phyloP scores from a whole-genome alignment of 2,797 vertebrate species.

The Bucorvus abyssinicus region DNA sequence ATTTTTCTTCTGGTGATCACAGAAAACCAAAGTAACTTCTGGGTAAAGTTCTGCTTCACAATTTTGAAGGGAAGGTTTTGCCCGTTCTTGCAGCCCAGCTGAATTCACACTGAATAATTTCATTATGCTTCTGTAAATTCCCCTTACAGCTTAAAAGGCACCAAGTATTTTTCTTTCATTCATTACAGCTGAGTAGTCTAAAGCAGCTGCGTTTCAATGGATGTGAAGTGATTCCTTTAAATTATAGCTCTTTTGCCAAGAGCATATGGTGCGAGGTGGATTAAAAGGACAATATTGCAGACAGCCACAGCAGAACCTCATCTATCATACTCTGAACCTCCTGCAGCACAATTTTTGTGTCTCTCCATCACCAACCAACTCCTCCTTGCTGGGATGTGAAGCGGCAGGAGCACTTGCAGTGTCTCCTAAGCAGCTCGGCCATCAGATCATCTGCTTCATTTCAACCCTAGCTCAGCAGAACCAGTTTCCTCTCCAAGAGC shows the following conservation, averaged over 20 bases:
- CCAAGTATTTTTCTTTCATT: conserved; percentile 1
- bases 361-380: neutral
- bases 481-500: neutral
- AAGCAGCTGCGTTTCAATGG: conserved; percentile 46
- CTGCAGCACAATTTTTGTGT: neutral
- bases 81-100: neutral
- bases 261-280: conserved; percentile 44
- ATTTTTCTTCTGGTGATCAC: neutral
- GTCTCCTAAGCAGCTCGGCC: neutral
- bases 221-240: conserved; percentile 30
- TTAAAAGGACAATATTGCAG: conserved; percentile 33
- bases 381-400: neutral
- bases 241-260: conserved; percentile 29
- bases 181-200: conserved; percentile 42
- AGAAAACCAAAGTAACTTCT: conserved; percentile 5
- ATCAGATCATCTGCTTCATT: neutral
- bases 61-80: neutral
- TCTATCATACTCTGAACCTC: neutral
- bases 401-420: neutral
- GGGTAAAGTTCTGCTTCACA: neutral
- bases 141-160: conserved; percentile 38
- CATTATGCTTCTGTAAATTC: conserved; percentile 39
- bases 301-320: neutral
- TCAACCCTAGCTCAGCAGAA: neutral
- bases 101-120: conserved; percentile 54